These are phyloP conservation scores for Nyctereutes procyonoides DNA, from an alignment of 2,113 vertebrate genomes.

Conservation along the genomic window DNA sequence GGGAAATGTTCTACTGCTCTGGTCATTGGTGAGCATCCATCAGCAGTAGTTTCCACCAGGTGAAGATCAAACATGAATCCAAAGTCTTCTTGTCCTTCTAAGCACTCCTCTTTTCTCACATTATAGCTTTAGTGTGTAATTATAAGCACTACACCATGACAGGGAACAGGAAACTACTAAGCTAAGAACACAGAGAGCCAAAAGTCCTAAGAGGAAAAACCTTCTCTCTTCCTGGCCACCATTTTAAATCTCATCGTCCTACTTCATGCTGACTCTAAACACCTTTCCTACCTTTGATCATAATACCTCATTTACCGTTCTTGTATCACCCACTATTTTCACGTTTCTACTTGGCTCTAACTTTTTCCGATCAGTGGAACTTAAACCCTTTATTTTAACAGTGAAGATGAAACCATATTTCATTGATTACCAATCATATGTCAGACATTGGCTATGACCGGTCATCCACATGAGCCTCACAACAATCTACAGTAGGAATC, in stretches of 20 bases:
- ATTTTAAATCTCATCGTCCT: background rate
- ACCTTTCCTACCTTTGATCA: background rate
- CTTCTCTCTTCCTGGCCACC: background rate
- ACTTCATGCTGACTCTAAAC: background rate
- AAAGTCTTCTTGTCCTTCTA: background rate
- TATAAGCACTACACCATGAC: background rate
- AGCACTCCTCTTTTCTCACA: background rate
- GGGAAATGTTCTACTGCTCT: background rate
- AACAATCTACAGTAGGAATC: background rate
- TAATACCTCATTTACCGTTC: background rate
- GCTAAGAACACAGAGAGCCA: background rate
- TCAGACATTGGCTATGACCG: background rate
- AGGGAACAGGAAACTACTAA: background rate
- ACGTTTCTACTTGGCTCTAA: background rate
- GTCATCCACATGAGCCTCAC: background rate
- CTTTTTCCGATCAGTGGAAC: background rate
- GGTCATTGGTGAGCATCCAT: background rate
- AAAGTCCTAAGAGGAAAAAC: background rate
- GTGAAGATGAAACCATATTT: background rate
- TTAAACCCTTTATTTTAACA: background rate
- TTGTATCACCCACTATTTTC: background rate
- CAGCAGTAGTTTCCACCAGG: slow-evolving; percentile 21
- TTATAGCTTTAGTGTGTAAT: background rate
- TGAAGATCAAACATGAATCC: background rate
- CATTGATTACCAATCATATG: background rate